These are phyloP conservation scores for Pyrrhosoma nymphula DNA, from an alignment of 2,888 invertebrate genomes.

Conservation along the genomic window DNA sequence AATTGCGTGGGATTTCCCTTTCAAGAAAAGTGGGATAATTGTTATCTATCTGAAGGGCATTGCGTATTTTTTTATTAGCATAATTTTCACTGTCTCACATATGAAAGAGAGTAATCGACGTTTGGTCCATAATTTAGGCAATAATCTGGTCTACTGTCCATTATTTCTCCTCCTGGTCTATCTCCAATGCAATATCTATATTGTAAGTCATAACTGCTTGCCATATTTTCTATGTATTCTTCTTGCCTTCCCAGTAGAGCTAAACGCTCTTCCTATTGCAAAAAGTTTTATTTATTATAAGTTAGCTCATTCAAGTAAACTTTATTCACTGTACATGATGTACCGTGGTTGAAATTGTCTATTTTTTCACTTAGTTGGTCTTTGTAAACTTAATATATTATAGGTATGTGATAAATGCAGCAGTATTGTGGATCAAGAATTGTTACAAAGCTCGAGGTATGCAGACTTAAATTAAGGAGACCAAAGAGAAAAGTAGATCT, in stretches of 20 bases:
- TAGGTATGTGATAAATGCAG: too few relatives aligned
- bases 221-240: conserved; percentile 23
- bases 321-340: too few relatives aligned
- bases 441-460: too few relatives aligned
- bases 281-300: too few relatives aligned
- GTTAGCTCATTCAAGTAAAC: too few relatives aligned
- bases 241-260: background rate
- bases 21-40: conserved; percentile 11
- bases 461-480: too few relatives aligned
- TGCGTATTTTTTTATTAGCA: background rate
- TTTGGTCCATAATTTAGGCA: background rate
- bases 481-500: too few relatives aligned
- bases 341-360: too few relatives aligned
- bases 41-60: background rate
- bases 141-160: background rate
- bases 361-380: too few relatives aligned
- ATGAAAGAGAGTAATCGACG: background rate
- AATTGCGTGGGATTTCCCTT: conserved; percentile 80
- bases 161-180: background rate
- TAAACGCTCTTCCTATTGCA: background rate
- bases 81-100: background rate
- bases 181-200: background rate
- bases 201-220: conserved; percentile 37
- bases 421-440: too few relatives aligned
- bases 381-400: too few relatives aligned